Evolutionary conservation across 2,113 vertebrate species (phyloP).

Genomic region (Meles meles): DNA sequence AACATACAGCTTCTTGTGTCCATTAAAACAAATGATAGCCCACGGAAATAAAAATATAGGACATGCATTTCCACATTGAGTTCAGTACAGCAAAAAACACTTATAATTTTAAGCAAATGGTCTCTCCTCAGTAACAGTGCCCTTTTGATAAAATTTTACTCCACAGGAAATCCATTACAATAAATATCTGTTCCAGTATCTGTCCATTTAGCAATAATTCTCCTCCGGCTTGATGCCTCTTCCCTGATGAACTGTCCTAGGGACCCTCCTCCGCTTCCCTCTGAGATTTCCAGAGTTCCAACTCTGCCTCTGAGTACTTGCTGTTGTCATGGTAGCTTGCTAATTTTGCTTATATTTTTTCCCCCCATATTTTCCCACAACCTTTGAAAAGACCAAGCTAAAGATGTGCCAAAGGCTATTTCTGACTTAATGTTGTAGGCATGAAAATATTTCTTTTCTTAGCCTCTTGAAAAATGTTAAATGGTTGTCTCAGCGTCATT

Average conservation of each 20-base stretch:
- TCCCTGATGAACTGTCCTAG: constrained; percentile 46
- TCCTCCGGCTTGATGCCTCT: constrained; percentile 45
- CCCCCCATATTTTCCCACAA: constrained; percentile 74
- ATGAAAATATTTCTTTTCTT: constrained; percentile 77
- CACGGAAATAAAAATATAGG: constrained; percentile 56
- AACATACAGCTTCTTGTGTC: neutral
- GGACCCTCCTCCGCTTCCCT: constrained; percentile 14
- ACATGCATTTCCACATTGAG: constrained; percentile 58
- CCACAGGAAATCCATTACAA: constrained; percentile 72
- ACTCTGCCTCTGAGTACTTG: constrained; percentile 38
- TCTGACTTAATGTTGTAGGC: constrained; percentile 73
- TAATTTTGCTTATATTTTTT: constrained; percentile 69
- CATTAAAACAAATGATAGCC: constrained; percentile 58
- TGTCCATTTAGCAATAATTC: constrained; percentile 68
- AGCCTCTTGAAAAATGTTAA: constrained; percentile 74
- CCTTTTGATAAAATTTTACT: constrained; percentile 69
- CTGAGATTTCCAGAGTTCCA: constrained; percentile 43
- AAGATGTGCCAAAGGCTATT: constrained; percentile 74
- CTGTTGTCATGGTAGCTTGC: constrained; percentile 71
- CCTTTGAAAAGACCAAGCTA: constrained; percentile 74
- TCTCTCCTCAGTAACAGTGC: constrained; percentile 43
- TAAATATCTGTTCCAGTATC: constrained; percentile 69
- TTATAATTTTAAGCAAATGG: constrained; percentile 68
- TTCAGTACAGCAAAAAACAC: constrained; percentile 54
- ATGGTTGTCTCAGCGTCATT: constrained; percentile 69